Evolutionary conservation across 2,113 vertebrate species (phyloP).

Genomic region (Petrocephalus zakoni): DNA sequence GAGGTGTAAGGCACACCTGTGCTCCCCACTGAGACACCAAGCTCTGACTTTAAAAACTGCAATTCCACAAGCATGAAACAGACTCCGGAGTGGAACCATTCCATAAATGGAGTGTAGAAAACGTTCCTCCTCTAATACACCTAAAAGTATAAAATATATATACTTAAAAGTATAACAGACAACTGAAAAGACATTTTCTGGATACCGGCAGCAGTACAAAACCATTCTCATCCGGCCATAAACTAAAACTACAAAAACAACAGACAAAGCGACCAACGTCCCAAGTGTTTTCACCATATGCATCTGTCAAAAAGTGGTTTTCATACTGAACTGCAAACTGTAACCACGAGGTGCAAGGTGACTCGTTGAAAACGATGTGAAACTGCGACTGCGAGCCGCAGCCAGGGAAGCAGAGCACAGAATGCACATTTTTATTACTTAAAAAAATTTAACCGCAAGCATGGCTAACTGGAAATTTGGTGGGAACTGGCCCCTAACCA

Average conservation of each 20-base stretch:
- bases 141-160: not conserved
- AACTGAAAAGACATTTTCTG: not conserved
- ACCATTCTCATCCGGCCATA: not conserved
- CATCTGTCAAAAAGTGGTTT: not conserved
- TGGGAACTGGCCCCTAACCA: not conserved
- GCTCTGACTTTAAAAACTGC: not conserved
- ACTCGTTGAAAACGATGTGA: not conserved
- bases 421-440: not conserved
- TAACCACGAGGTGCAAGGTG: not conserved
- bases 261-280: not conserved
- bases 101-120: not conserved
- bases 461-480: not conserved
- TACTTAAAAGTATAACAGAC: not conserved
- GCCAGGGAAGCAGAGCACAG: not conserved
- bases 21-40: not conserved
- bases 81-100: not conserved
- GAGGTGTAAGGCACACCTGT: not conserved
- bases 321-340: not conserved
- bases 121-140: not conserved
- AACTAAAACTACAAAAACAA: not conserved
- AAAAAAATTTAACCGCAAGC: not conserved
- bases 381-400: not conserved
- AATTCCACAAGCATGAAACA: not conserved
- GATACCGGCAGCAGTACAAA: not conserved
- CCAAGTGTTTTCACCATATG: not conserved